phyloP scores from a whole-genome alignment of 2,797 vertebrate species.

The Microhierax caerulescens region DNA sequence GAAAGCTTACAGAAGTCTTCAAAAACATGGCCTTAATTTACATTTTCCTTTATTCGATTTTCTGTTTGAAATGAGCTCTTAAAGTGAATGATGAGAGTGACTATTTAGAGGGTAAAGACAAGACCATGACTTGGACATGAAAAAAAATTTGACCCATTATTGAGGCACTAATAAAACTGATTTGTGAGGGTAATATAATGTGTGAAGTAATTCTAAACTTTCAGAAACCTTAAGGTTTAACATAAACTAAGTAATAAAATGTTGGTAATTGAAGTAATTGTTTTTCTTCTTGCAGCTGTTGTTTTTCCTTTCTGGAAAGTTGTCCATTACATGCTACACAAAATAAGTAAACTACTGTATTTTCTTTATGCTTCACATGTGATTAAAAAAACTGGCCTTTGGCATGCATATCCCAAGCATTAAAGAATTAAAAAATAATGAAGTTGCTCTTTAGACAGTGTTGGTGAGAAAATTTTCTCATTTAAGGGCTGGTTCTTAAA shows the following conservation, averaged over 20 bases:
- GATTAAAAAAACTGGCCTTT: neutral
- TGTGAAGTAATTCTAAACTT: conserved; percentile 66
- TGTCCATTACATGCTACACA: neutral
- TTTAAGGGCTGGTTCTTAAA: neutral
- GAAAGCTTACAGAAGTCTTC: neutral
- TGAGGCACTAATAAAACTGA: conserved; percentile 49
- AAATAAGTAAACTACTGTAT: neutral
- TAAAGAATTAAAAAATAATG: neutral
- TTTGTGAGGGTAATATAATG: conserved; percentile 43
- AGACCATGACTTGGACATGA: neutral
- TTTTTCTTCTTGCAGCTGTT: conserved; percentile 62
- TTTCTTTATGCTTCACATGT: neutral
- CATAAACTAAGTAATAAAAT: conserved; percentile 58
- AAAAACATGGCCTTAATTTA: neutral
- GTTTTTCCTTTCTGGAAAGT: neutral
- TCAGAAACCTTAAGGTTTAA: conserved; percentile 53
- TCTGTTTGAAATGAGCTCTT: neutral
- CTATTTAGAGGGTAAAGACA: neutral
- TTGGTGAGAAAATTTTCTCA: neutral
- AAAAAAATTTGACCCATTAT: neutral
- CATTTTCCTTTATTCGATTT: neutral
- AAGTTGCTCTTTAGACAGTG: neutral
- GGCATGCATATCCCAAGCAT: neutral
- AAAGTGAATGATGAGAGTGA: neutral
- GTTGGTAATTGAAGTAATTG: conserved; percentile 54